Conservation (phyloP, 2,888 invertebrate genomes). For the Temnothorax unifasciatus region DNA sequence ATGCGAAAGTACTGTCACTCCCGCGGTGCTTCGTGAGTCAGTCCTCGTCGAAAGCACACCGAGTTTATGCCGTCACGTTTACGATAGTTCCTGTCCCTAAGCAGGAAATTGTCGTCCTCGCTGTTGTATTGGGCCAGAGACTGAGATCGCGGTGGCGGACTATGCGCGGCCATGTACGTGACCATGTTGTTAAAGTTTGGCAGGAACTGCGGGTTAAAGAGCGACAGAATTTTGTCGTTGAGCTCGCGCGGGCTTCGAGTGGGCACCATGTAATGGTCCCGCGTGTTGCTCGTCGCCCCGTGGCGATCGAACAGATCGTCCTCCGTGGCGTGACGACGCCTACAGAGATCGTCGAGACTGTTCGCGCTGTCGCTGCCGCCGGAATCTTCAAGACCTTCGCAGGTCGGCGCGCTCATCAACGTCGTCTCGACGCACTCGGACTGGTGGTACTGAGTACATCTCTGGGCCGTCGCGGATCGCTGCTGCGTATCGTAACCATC, state of each 20-base stretch:
- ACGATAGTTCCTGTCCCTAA: slow-evolving; percentile 68
- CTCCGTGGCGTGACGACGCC: slow-evolving; percentile 7
- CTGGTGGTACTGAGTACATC: slow-evolving; percentile 57
- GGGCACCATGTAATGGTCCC: slow-evolving; percentile 80
- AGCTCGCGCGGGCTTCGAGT: slow-evolving; percentile 73
- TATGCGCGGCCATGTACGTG: slow-evolving; percentile 78
- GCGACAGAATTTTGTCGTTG: slow-evolving; percentile 80
- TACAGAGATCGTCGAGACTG: slow-evolving; percentile 70
- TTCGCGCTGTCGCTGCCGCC: slow-evolving; percentile 70
- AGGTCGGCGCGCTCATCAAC: slow-evolving; percentile 59
- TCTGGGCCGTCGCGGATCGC: neutral
- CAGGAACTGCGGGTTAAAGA: slow-evolving; percentile 84
- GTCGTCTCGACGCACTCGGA: slow-evolving; percentile 70
- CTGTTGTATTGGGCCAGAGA: slow-evolving; percentile 65
- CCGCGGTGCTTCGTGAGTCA: slow-evolving; percentile 65
- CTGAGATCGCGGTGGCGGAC: slow-evolving; percentile 69
- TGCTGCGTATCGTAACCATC: slow-evolving; percentile 12
- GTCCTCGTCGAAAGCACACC: slow-evolving; percentile 74
- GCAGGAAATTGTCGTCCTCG: slow-evolving; percentile 67
- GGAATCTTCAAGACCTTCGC: slow-evolving; percentile 62
- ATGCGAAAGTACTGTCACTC: slow-evolving; percentile 65
- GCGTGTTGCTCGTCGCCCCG: slow-evolving; percentile 38
- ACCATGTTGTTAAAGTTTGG: slow-evolving; percentile 84
- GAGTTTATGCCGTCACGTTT: slow-evolving; percentile 67
- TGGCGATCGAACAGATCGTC: slow-evolving; percentile 44